Evolutionary conservation across 1,140 invertebrate genomes (phyloP), one percentile per base, ranked within the genome.

Genomic region (Heliconius eleuchia): DNA sequence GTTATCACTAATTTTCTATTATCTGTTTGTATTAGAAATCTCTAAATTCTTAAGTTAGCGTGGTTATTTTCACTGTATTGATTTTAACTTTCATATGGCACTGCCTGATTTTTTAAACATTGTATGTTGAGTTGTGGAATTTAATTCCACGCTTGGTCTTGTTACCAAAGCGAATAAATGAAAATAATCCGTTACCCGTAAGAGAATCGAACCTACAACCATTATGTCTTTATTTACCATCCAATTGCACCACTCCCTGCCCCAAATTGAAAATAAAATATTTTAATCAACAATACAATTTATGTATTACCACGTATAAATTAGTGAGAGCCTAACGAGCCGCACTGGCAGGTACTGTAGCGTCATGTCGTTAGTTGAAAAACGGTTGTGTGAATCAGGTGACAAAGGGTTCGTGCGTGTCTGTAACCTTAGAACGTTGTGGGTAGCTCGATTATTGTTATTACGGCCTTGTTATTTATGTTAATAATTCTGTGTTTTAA

Each of bases 351-450:
- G 50, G 50, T 19, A 52, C 71, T 57, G 37, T 34, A 11, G 55
- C 55, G 76, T 52, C 50, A 52, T 71, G 81, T 79, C 74, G 79
- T 80, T 78, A 76, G 71, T 42, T 80, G 79, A 79, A 82, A 84
- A 82, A 82, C 79, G 79, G 80, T 79, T 82, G 78, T 82, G 80
- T 82, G 79, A 81, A 80, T 84, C 78, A 78, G 80, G 82, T 85
- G 78, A 81, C 82, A 85, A 85, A 85, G 83, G 79, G 80, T 57
- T 83, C 73, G 83, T 85, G 81, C 78, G 82, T 82, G 70, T 66
- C 76, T 71, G 83, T 81, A 84, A 83, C 81, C 77, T 77, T 80
- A 84, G 83, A 84, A 77, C 83, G 46, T 50, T 84, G 83, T 82
- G 78, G 34, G 70, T 72, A 73, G 52, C 50, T 71, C 79, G 78